phyloP scores from a whole-genome alignment of 2,888 invertebrate genomes.

The Leptura quadrifasciata region DNA sequence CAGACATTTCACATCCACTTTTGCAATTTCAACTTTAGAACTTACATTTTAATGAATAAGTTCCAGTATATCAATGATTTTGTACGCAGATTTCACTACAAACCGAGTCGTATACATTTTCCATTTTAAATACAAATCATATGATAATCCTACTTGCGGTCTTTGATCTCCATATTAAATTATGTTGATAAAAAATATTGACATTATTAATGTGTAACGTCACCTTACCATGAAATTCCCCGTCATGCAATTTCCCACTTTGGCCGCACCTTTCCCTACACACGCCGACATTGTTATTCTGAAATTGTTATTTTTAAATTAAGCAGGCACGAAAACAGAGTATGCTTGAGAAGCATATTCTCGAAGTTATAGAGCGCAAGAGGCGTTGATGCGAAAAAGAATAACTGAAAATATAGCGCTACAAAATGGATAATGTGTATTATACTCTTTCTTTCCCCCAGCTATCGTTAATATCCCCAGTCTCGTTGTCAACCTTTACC shows the following conservation, averaged over 20 bases:
- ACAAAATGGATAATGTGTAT: slow-evolving; percentile 7
- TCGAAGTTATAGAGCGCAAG: neutral
- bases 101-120: neutral
- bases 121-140: neutral
- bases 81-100: no score
- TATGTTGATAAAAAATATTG: neutral
- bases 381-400: slow-evolving; percentile 7
- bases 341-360: slow-evolving; percentile 3
- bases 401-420: slow-evolving; percentile 7
- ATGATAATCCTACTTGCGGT: neutral
- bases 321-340: slow-evolving; percentile 1
- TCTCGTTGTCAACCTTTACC: slow-evolving; percentile 7
- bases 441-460: slow-evolving; percentile 7
- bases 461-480: neutral
- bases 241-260: slow-evolving; percentile 9
- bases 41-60: no score
- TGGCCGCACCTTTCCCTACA: slow-evolving; percentile 5
- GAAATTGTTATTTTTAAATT: slow-evolving; percentile 7
- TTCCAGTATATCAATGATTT: no score
- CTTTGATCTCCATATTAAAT: slow-evolving; percentile 3
- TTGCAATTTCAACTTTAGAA: no score
- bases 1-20: no score
- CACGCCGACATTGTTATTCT: slow-evolving; percentile 9
- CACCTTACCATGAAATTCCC: slow-evolving; percentile 4
- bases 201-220: neutral